Percentiles rank a stretch among this genome's conserved stretches.
Evolutionary conservation across 2,113 vertebrate genomes (phyloP).

Genomic region (Neoarius graeffei): DNA sequence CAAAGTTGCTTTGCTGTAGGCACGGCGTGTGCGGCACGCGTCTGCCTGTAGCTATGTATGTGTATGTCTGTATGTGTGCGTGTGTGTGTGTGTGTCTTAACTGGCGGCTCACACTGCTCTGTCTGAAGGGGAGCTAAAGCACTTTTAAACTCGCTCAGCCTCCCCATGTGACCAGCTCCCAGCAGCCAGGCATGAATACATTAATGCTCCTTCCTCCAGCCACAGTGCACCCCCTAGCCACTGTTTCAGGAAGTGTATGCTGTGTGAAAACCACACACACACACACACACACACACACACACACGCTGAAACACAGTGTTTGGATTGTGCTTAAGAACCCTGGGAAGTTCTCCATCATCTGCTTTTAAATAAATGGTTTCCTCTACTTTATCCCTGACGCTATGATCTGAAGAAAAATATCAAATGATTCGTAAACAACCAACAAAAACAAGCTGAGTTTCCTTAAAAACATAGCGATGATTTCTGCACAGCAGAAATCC

Average conservation of each 20-base stretch:
- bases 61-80: conserved; percentile 52
- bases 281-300: conserved; percentile 29
- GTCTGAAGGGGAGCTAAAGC: conserved; percentile 72
- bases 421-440: neutral
- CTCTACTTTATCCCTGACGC: neutral
- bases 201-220: conserved; percentile 66
- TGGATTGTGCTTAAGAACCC: neutral
- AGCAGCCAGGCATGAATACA: conserved; percentile 76
- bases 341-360: neutral
- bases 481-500: neutral
- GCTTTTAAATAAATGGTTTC: neutral
- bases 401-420: neutral
- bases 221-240: conserved; percentile 80
- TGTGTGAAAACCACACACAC: conserved; percentile 48
- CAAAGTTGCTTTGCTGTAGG: conserved; percentile 64
- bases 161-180: conserved; percentile 80
- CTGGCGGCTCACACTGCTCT: conserved; percentile 75
- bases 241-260: conserved; percentile 68
- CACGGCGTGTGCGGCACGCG: conserved; percentile 39
- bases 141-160: conserved; percentile 80
- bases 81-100: conserved; percentile 65
- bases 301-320: conserved; percentile 16
- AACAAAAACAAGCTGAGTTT: neutral
- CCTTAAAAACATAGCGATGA: neutral
- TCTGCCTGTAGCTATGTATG: conserved; percentile 43